Evolutionary conservation across 92 coral and sea anemone genomes (phyloP), one percentile per base, ranked within the genome.

Genomic region (Plumapathes pennacea): DNA sequence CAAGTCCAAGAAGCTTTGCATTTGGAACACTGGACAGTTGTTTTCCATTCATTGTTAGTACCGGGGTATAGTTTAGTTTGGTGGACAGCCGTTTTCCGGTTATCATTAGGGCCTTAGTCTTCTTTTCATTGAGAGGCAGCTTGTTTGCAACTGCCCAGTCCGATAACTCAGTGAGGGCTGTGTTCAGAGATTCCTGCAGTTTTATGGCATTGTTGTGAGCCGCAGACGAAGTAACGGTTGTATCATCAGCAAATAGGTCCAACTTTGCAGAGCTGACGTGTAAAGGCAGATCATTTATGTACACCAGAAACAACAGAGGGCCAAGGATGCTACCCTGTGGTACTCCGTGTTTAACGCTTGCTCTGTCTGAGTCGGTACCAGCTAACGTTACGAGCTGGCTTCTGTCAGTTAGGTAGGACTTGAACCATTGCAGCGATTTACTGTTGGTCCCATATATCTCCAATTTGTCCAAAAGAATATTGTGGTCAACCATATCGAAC

Each of bases 241-340:
- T 59, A 28, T 60, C 60, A 14, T 58, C 67, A 19, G 58, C 61
- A 25, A 57, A 45, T 2, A 70, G 46, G 46, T 70, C 79, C 25
- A 72, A 46, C 21, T 62, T 43, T 3, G 54, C 54, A 34, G 71
- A 58, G 30, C 37, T 23, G 32, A 42, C 51, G 18, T 71, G 32
- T 10, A 71, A 22, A 1, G 57, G 62, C 28, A 47, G 40, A 40
- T 60, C 78, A 42, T 71, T 60, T 20, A 47, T 60, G 25, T 32
- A 69, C 0, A 56, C 17, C 11, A 69, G 29, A 45, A 69, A 69
- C 43, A 22, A 19, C 5, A 60, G 54, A 36, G 62, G 78, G 9
- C 76, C 46, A 48, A 68, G 58, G 22, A 50, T 70, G 37, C 69
- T 58, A 17, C 77, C 60, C 47, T 44, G 69, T 13, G 69, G 70